Percentiles rank a stretch among this genome's conserved stretches.
These are phyloP conservation scores for Spongilla lacustris DNA, from an alignment of 37 sponge, comb jelly and placozoan genomes.

Conservation along the genomic window DNA sequence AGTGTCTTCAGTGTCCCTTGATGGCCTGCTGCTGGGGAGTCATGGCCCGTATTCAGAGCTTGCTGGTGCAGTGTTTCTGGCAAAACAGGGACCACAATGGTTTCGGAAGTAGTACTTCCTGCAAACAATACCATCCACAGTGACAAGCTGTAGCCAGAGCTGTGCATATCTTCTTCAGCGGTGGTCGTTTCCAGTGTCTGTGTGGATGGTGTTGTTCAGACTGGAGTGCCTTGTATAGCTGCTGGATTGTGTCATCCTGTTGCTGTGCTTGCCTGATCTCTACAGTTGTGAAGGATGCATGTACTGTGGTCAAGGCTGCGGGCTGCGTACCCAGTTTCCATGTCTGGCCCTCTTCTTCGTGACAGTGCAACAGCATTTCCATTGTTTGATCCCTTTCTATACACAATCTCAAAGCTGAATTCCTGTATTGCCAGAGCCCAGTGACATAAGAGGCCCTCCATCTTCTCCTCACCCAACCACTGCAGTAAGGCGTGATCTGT, in stretches of 20 bases:
- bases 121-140: slow-evolving; percentile 53
- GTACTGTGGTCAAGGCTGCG: no score
- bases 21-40: slow-evolving; percentile 49
- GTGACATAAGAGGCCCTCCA: slow-evolving; percentile 51
- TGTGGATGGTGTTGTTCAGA: no score
- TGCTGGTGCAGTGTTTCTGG: slow-evolving; percentile 9
- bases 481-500: slow-evolving; percentile 62
- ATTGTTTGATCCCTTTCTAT: slow-evolving; percentile 47
- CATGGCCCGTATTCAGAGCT: slow-evolving; percentile 18
- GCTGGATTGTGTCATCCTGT: no score
- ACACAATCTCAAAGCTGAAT: slow-evolving; percentile 38
- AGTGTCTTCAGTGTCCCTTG: slow-evolving; percentile 64
- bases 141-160: slow-evolving; percentile 42
- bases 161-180: slow-evolving; percentile 44
- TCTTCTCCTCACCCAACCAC: slow-evolving; percentile 64
- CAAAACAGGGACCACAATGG: slow-evolving; percentile 32
- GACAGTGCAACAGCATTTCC: slow-evolving; percentile 70
- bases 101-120: slow-evolving; percentile 19
- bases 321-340: no score
- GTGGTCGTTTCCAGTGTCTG: slow-evolving; percentile 29
- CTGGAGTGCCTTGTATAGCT: no score
- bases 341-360: no score
- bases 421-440: slow-evolving; percentile 62
- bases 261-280: no score
- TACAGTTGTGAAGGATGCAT: no score